Base-by-base conservation (phyloP, 2,113 vertebrate genomes). In the Mastomys coucha region DNA sequence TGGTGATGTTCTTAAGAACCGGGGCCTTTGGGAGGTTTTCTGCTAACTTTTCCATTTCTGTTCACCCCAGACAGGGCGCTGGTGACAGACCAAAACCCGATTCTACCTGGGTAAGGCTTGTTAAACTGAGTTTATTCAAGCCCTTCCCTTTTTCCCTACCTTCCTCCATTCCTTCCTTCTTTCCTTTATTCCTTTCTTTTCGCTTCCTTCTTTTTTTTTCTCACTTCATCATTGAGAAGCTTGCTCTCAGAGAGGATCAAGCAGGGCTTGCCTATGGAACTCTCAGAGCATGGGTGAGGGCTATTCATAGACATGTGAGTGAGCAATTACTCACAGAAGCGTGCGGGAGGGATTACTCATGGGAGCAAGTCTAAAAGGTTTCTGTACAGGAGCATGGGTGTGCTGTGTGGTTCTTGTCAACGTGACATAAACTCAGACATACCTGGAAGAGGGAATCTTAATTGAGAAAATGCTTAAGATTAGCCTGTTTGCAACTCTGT, bases 81-180 rank as follows among this genome's bases (percentile, higher is more conserved):
- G 31, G 33, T 20, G 31, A 80, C 14, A 53, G 49, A 80, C 12
- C 14, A 33, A 67, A 69, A 36, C 16, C 11, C 0, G 33, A 53
- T 20, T 56, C 17, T 53, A 36, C 51, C 14, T 0, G 2, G 80
- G 1, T 20, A 31, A 19, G 36, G 19, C 78, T 56, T 82, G 33
- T 4, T 60, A n/a, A n/a, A 10, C 80, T 75, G 72, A 42, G n/a
- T 42, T 75, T 75, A 42, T 22, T 75, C n/a, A 42, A 22, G 19
- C 4, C 72, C n/a, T 3, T 42, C 72, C 72, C 5, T 24, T 19
- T 0, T 0, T 22, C 8, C n/a, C 4, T 24, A 19, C n/a, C 16
- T 72, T 6, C 13, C 14, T 70, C 16, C 6, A 6, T 17, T 5
- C 33, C 14, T 70, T 9, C 36, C 16, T 14, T 69, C 12, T 8